Conservation (phyloP, 2,113 vertebrate species). For the Rhinolophus sinicus region DNA sequence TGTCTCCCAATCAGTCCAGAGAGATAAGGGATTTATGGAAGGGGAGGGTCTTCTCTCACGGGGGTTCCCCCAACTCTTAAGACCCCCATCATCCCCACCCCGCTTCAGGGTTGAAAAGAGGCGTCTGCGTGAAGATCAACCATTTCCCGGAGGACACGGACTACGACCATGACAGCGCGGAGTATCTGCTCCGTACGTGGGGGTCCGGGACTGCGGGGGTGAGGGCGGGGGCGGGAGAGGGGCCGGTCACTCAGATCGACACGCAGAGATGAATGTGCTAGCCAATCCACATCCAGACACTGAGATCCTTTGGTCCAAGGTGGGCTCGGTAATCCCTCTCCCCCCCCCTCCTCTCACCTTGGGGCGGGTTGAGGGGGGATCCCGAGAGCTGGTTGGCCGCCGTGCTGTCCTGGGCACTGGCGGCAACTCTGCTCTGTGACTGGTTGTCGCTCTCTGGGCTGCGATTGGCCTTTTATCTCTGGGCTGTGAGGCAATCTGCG, state of each 20-base stretch:
- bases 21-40: neutral
- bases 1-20: neutral
- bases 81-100: neutral
- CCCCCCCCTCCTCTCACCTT: conserved; percentile 23
- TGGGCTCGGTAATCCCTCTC: neutral
- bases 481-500: neutral
- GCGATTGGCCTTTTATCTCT: neutral
- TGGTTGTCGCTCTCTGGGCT: neutral
- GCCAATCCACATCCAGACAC: neutral
- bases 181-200: conserved; percentile 92
- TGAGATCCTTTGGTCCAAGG: neutral
- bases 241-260: neutral
- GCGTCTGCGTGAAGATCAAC: conserved; percentile 95
- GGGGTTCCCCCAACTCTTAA: neutral
- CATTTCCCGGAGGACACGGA: conserved; percentile 96
- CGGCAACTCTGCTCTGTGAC: neutral
- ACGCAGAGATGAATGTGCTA: neutral
- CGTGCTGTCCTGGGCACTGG: neutral
- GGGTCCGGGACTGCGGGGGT: neutral
- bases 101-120: conserved; percentile 91
- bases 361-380: neutral
- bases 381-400: conserved; percentile 7
- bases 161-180: conserved; percentile 95
- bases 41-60: neutral
- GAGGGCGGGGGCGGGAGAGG: neutral